Evolutionary conservation across 2,797 vertebrate genomes (phyloP), one percentile per base, ranked within the genome.

Genomic region (Malurus splendens): DNA sequence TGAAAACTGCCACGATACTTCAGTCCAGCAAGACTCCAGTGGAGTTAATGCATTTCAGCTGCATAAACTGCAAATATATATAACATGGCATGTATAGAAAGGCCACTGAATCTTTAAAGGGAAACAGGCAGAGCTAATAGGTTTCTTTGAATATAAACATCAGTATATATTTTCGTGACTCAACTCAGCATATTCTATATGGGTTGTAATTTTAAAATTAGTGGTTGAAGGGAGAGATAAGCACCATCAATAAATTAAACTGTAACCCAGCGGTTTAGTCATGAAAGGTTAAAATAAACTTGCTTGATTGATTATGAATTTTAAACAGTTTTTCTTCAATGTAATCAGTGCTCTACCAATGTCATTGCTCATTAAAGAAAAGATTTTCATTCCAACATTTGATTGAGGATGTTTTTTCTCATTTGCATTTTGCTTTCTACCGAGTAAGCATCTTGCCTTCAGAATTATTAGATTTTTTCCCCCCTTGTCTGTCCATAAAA

Each of bases 261-360:
- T 92, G 88, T 96, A 96, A 97, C 93, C 87, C 88, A 90, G 91
- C 64, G 85, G 95, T 97, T 97, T 97, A 96, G 95, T 96, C 94
- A 95, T 95, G 96, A 97, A 97, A 97, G 97, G 97, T 97, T 98
- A 97, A 97, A 97, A 97, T 97, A 97, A 98, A 96, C 96, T 96
- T 96, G 94, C 95, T 96, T 97, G 97, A 97, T 98, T 97, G 97
- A 97, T 97, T 97, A 97, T 96, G 97, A 97, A 97, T 98, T 97
- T 97, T 97, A 97, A 98, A 95, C 96, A 97, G 96, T 93, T 96
- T 97, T 96, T 97, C 97, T 97, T 96, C 95, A 96, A 94, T 96
- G 97, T 97, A 98, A 98, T 98, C 97, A 98, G 96, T 94, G 96
- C 93, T 95, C 96, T 96, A 96, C 97, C 96, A 94, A 96, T 96